Evolutionary conservation across 2,113 vertebrate genomes (phyloP).

Genomic region (Climacteris rufus): DNA sequence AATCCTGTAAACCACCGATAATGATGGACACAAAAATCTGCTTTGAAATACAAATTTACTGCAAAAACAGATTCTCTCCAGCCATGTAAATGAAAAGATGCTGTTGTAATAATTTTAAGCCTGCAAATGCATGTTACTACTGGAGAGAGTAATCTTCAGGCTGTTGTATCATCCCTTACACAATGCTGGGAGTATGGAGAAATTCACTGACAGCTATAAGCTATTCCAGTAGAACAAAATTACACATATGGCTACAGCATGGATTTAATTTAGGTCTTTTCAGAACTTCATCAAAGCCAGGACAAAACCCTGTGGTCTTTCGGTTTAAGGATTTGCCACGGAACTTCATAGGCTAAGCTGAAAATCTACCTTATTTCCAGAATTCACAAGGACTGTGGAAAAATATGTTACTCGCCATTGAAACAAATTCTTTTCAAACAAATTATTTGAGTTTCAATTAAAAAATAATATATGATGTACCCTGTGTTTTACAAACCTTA

Average conservation of each 20-base stretch:
- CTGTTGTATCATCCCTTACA: constrained; percentile 25
- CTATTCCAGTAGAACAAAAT: constrained; percentile 27
- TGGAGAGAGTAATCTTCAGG: constrained; percentile 23
- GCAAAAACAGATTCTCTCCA: constrained; percentile 48
- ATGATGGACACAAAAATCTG: constrained; percentile 49
- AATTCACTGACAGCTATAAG: constrained; percentile 49
- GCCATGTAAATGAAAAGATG: constrained; percentile 56
- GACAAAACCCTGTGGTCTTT: constrained; percentile 18
- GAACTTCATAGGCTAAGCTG: background rate
- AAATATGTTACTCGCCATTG: background rate
- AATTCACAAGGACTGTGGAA: background rate
- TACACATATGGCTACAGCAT: constrained; percentile 13
- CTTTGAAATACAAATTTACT: constrained; percentile 63
- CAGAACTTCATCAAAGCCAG: constrained; percentile 14
- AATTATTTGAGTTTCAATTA: background rate
- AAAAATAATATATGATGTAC: background rate
- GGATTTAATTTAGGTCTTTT: constrained; percentile 41
- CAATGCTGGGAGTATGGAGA: constrained; percentile 13
- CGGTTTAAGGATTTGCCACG: background rate
- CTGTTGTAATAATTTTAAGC: constrained; percentile 50
- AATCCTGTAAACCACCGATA: constrained; percentile 56
- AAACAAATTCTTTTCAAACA: background rate
- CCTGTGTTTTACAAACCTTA: background rate
- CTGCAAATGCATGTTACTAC: constrained; percentile 11
- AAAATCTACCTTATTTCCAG: constrained; percentile 6